Base-by-base conservation (phyloP, 2,888 invertebrate genomes). In the Agonopterix alstromeriana region DNA sequence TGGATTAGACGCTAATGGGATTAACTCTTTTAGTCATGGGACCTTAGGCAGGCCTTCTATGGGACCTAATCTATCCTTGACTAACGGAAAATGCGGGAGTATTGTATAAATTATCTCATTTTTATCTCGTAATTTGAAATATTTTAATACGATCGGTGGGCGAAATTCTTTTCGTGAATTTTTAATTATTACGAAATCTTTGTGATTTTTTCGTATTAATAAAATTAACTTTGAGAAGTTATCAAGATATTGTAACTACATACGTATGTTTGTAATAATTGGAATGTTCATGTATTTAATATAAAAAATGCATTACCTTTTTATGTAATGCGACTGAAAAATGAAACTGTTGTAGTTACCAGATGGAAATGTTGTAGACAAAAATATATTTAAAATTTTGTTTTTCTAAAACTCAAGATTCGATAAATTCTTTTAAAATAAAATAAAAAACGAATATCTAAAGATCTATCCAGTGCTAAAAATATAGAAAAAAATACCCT, bases 51-150 rank as follows among this genome's bases (percentile, higher is more conserved):
- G 85, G 42, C 73, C 75, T 0, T 70, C 77, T 0, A 42, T 77
- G 8, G 78, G 70, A 1, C 84, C 77, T 0, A 86, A 82, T 43
- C 49, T 87, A 10, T 85, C 87, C 0, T 53, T 88, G 41, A 86
- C 81, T 8, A 87, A 88, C 50, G 88, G 87, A 0, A 88, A 88
- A 49, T 86, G 87, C 50, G 87, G 86, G 0, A 88, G 88, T 50
- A 82, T 88, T 50, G 88, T 88, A 45, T 88, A 77, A 40, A 11
- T 47, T 3, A 4, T 11, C 38, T 9, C 10, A 27, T 27, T 27
- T 27, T 27, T 27, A 27, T 27, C 5, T 27, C 27, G 27, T 27
- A 5, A 3, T 27, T 27, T 27, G 5, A 14, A 14, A 14, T 14
- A 14, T 14, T 14, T 14, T 14, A 2, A 2, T n/a, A n/a, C n/a